phyloP scores from a whole-genome alignment of 1,140 invertebrate genomes.

The Acyrthosiphon pisum region DNA sequence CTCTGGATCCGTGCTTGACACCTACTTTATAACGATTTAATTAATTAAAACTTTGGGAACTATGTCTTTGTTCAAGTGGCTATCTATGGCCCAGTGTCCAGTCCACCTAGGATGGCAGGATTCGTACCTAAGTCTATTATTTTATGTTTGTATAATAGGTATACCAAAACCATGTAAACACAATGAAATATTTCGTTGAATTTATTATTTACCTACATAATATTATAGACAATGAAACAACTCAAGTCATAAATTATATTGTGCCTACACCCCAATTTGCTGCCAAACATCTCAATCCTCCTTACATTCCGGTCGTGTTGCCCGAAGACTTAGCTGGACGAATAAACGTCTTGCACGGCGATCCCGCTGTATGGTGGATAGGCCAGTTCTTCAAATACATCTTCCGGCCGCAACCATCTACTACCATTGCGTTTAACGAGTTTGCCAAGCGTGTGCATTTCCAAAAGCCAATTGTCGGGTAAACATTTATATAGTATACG shows the following conservation, averaged over 20 bases:
- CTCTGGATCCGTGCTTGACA: too few species aligned
- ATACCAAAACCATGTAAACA: too few species aligned
- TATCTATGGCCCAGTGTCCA: too few species aligned
- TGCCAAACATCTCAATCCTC: constrained; percentile 58
- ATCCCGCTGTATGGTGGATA: constrained; percentile 97
- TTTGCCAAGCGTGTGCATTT: constrained; percentile 82
- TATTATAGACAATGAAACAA: constrained; percentile 70
- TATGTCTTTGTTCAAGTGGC: too few species aligned
- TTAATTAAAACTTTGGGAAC: too few species aligned
- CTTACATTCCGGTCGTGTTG: constrained; percentile 88
- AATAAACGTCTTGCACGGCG: constrained; percentile 83
- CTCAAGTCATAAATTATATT: constrained; percentile 86
- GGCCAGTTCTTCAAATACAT: constrained; percentile 93
- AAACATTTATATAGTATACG: constrained; percentile 61
- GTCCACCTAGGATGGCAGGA: too few species aligned
- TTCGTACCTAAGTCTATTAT: too few species aligned
- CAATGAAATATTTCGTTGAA: background rate
- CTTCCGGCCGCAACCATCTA: constrained; percentile 79
- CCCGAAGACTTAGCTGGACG: constrained; percentile 86
- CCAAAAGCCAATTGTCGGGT: constrained; percentile 89
- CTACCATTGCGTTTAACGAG: constrained; percentile 75
- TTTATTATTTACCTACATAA: background rate
- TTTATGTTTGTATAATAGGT: too few species aligned
- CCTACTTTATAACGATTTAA: too few species aligned
- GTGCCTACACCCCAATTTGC: constrained; percentile 66